These are phyloP conservation scores for Hylia prasina DNA, from an alignment of 2,113 vertebrate genomes.

Conservation along the genomic window DNA sequence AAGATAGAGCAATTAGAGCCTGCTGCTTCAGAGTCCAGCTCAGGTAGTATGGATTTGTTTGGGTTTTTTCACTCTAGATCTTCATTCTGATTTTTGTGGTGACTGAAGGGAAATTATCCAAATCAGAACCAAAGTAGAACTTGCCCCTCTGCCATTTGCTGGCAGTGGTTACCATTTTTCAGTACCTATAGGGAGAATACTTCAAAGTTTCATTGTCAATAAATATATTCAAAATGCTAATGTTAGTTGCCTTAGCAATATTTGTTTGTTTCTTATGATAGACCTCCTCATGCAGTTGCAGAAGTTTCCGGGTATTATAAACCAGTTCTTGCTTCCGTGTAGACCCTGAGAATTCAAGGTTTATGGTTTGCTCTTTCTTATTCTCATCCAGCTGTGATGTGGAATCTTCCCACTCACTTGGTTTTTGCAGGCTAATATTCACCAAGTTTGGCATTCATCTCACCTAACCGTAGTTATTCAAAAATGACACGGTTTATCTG, in stretches of 20 bases:
- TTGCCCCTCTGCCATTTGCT: neutral
- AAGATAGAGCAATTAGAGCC: neutral
- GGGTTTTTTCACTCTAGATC: neutral
- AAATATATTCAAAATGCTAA: neutral
- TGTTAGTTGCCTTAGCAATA: neutral
- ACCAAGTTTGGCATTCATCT: neutral
- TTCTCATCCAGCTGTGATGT: neutral
- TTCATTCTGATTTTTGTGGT: neutral
- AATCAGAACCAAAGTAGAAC: neutral
- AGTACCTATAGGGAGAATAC: neutral
- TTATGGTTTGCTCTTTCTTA: neutral
- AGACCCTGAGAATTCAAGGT: neutral
- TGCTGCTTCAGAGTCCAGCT: neutral
- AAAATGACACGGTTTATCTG: neutral
- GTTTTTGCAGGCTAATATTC: neutral
- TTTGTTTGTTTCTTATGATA: neutral
- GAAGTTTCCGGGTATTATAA: neutral
- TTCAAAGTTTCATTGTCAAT: neutral
- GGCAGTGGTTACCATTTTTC: neutral
- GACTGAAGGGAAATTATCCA: neutral
- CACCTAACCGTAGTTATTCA: neutral
- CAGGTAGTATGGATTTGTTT: neutral
- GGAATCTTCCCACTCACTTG: constrained; percentile 22
- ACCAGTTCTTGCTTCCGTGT: neutral
- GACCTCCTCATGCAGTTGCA: neutral